Percentiles rank a stretch among this genome's conserved stretches.
These are phyloP conservation scores for Drosophila parvula DNA, from an alignment of 1,140 invertebrate genomes.

Conservation along the genomic window DNA sequence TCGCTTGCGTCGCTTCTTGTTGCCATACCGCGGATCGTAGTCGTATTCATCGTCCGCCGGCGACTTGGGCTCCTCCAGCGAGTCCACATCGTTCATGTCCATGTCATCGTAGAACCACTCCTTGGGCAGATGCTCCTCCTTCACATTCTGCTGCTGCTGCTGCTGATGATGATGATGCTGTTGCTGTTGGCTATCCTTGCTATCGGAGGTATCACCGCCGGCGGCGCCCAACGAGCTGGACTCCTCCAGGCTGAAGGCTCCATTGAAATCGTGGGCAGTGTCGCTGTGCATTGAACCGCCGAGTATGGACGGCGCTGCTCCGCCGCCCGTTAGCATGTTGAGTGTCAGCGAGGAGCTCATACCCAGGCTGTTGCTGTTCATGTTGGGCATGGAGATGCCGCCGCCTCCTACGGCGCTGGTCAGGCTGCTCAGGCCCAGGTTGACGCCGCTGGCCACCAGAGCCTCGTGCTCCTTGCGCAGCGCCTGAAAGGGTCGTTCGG, in stretches of 20 bases:
- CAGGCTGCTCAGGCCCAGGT: conserved; percentile 27
- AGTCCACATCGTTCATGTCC: conserved; percentile 95
- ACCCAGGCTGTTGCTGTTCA: conserved; percentile 19
- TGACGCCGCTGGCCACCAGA: conserved; percentile 60
- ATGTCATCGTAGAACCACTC: conserved; percentile 95
- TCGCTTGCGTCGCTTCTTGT: conserved; percentile 79
- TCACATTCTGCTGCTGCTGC: conserved; percentile 44
- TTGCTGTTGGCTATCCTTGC: conserved; percentile 80
- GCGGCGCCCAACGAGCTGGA: conserved; percentile 78
- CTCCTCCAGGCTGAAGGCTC: conserved; percentile 76
- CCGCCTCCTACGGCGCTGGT: not conserved
- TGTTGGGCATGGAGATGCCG: conserved; percentile 1
- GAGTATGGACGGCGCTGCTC: conserved; percentile 63
- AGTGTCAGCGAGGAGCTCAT: conserved; percentile 54
- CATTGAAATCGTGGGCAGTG: conserved; percentile 78
- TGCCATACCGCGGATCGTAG: conserved; percentile 90
- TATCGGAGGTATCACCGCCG: conserved; percentile 82
- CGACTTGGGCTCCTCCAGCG: conserved; percentile 95
- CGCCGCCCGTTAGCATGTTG: conserved; percentile 62
- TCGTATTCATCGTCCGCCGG: conserved; percentile 97
- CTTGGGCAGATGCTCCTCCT: conserved; percentile 84
- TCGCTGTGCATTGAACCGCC: conserved; percentile 59
- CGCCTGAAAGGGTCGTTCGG: conserved; percentile 81
- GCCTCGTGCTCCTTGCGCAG: conserved; percentile 80
- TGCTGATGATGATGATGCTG: conserved; percentile 51